phyloP scores from a whole-genome alignment of 1,140 invertebrate genomes.

The Arctopsyche grandis region DNA sequence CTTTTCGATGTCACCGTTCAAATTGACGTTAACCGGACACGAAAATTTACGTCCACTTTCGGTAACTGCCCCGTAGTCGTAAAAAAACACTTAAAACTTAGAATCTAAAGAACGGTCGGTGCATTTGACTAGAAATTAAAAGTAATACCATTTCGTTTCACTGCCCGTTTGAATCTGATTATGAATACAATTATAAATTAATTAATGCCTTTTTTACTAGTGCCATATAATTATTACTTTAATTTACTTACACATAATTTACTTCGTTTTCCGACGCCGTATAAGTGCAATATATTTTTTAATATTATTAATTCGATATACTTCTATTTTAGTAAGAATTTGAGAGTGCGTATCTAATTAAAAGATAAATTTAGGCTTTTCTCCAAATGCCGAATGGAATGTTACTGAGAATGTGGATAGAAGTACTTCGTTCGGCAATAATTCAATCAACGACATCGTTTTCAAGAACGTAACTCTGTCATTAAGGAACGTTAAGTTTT shows the following conservation, averaged over 20 bases:
- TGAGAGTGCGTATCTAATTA: slow-evolving; percentile 4
- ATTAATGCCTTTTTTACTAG: too few species aligned
- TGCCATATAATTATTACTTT: too few species aligned
- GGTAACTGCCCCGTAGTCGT: neutral
- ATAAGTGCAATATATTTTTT: neutral
- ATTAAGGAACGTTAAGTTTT: neutral
- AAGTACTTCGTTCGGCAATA: neutral
- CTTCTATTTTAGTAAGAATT: neutral
- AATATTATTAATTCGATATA: neutral
- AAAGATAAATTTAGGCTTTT: slow-evolving; percentile 20
- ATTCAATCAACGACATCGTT: slow-evolving; percentile 16
- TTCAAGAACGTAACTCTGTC: slow-evolving; percentile 27
- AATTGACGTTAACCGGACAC: neutral
- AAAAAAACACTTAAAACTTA: slow-evolving; percentile 12
- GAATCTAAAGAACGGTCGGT: neutral
- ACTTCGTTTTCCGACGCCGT: neutral
- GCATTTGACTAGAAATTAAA: too few species aligned
- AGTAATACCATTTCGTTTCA: too few species aligned
- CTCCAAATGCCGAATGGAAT: neutral
- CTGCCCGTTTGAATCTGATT: too few species aligned
- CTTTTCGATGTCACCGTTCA: neutral
- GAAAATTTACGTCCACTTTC: slow-evolving; percentile 1
- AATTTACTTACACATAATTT: too few species aligned
- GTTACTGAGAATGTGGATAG: neutral
- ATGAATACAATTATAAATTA: too few species aligned